Percentiles rank a stretch among this genome's conserved stretches.
Evolutionary conservation across 2,888 invertebrate genomes (phyloP).

Genomic region (Cheilosia impressa): DNA sequence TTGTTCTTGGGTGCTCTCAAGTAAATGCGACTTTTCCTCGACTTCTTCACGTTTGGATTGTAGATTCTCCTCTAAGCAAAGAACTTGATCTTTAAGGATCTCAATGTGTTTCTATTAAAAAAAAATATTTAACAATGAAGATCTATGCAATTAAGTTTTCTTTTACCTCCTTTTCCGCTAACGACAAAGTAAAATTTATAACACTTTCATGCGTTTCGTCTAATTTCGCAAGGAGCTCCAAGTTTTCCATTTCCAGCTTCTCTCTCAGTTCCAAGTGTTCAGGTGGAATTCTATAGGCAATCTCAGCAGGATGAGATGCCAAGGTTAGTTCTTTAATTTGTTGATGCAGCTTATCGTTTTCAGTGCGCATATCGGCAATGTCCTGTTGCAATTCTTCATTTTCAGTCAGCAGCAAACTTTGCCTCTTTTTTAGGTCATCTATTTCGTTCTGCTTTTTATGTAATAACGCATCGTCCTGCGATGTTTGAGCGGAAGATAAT

Average conservation of each 20-base stretch:
- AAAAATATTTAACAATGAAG: not conserved
- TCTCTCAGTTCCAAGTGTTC: conserved; percentile 73
- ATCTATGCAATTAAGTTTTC: too few species aligned
- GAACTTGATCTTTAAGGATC: conserved; percentile 81
- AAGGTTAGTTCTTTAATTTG: conserved; percentile 54
- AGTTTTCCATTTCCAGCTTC: conserved; percentile 80
- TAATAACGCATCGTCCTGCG: conserved; percentile 52
- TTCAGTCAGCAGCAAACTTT: conserved; percentile 77
- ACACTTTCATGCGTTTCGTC: conserved; percentile 79
- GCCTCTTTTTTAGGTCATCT: conserved; percentile 76
- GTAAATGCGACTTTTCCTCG: conserved; percentile 80
- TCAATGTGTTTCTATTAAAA: conserved; percentile 80
- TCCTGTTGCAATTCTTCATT: conserved; percentile 73
- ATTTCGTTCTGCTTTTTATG: conserved; percentile 59
- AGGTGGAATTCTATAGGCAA: conserved; percentile 50
- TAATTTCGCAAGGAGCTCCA: conserved; percentile 80
- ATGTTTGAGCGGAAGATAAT: conserved; percentile 67
- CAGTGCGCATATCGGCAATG: conserved; percentile 68
- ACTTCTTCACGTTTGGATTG: conserved; percentile 81
- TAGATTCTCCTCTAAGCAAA: conserved; percentile 82
- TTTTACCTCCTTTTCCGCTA: conserved; percentile 81
- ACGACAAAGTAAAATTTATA: conserved; percentile 78
- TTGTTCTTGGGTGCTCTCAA: conserved; percentile 82
- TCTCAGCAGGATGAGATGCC: conserved; percentile 27
- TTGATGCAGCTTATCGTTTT: conserved; percentile 49